phyloP scores from a whole-genome alignment of 1,140 invertebrate species.

The Brachionus plicatilis region DNA sequence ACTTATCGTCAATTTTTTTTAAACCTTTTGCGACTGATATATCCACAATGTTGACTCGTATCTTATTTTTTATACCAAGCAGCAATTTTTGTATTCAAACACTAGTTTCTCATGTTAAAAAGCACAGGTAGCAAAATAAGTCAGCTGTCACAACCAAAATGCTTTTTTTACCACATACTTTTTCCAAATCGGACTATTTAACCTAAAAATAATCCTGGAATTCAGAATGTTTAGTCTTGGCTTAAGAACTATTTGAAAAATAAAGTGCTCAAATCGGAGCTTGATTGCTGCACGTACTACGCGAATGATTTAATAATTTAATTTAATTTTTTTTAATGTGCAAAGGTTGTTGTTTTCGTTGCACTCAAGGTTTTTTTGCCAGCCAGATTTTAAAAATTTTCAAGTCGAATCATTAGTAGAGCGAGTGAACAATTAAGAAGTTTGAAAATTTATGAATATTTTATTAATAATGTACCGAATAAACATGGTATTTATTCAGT shows the following conservation, averaged over 20 bases:
- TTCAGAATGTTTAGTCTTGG: not conserved
- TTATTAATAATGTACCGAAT: not conserved
- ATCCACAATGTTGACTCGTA: not conserved
- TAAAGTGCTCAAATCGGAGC: not conserved
- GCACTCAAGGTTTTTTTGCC: not conserved
- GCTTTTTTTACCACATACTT: not conserved
- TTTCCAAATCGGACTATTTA: not conserved
- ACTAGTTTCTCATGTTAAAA: not conserved
- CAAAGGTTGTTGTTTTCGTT: not conserved
- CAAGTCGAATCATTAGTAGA: not conserved
- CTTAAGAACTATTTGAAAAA: not conserved
- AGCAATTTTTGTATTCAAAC: not conserved
- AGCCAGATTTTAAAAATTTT: not conserved
- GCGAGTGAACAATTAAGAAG: not conserved
- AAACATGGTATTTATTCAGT: not conserved
- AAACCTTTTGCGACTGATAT: not conserved
- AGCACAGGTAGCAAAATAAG: not conserved
- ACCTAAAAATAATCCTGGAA: not conserved
- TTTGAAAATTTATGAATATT: not conserved
- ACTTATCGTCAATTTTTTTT: not conserved
- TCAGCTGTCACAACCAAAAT: not conserved
- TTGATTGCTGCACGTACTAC: not conserved
- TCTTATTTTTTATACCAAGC: not conserved
- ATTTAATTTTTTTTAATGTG: not conserved
- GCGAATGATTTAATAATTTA: not conserved